A percentile compares a stretch with the other conserved stretches of the same genome.
phyloP scores from a whole-genome alignment of 2,888 invertebrate genomes.

The Trilocha varians region DNA sequence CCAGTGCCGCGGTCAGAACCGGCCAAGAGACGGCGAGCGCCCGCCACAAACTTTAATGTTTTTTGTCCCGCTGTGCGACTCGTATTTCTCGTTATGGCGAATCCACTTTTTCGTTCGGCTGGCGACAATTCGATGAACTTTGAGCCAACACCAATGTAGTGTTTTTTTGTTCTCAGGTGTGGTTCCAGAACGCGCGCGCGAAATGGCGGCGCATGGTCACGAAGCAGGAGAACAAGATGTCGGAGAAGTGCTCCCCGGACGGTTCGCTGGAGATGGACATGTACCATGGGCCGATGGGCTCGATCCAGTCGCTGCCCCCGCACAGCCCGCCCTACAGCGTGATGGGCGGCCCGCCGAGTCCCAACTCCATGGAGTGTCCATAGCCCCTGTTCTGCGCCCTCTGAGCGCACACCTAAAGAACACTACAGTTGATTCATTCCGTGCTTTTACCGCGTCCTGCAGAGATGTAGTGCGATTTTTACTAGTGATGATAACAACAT shows the following conservation, averaged over 20 bases:
- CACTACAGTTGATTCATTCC: conserved; percentile 20
- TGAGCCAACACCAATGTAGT: conserved; percentile 28
- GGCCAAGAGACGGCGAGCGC: conserved; percentile 22
- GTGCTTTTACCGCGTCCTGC: conserved; percentile 3
- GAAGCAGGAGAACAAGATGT: conserved; percentile 83
- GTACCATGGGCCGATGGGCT: conserved; percentile 77
- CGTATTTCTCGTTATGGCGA: conserved; percentile 29
- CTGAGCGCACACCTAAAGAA: conserved; percentile 38
- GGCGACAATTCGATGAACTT: conserved; percentile 28
- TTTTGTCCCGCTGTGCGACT: conserved; percentile 28
- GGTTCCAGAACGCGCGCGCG: conserved; percentile 96
- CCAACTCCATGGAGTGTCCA: conserved; percentile 82
- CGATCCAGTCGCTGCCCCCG: conserved; percentile 76
- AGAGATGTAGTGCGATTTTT: conserved; percentile 5
- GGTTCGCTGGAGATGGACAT: conserved; percentile 77
- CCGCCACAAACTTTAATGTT: conserved; percentile 10
- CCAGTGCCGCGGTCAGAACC: conserved; percentile 16
- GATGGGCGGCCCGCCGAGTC: conserved; percentile 77
- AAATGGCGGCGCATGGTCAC: conserved; percentile 93
- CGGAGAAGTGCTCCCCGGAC: conserved; percentile 80
- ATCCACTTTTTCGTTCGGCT: conserved; percentile 34
- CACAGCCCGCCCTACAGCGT: conserved; percentile 82
- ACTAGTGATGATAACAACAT: conserved; percentile 5
- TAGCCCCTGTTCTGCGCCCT: conserved; percentile 70
- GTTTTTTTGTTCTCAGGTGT: conserved; percentile 81